Base-by-base conservation (phyloP, 2,797 vertebrate genomes). In the Myripristis jacobus region DNA sequence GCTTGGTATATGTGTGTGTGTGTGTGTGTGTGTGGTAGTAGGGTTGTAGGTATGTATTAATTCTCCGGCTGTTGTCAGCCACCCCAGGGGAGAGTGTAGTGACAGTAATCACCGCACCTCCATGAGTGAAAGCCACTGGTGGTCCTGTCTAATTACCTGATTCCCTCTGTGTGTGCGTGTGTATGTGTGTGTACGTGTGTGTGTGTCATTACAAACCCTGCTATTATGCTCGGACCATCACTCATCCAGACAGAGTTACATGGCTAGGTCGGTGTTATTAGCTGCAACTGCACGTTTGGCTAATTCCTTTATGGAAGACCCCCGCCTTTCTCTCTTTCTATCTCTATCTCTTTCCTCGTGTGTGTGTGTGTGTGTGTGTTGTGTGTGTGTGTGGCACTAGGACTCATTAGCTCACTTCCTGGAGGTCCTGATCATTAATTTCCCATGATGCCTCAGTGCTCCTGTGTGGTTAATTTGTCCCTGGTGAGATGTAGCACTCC, bases 341-440 rank as follows among this genome's bases (percentile, higher is more conserved):
- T 66, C 80, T 73, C 22, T 69, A 41, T 77, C 46, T 73, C 61
- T 81, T 78, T 73, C 73, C 63, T 74, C 52, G 74, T 64, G 57
- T 48, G 73, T 53, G 57, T n/a, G 74, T 38, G 53, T 59, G 74
- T 64, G 57, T 48, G 73, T 53, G 57, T n/a, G 74, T 38, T 56
- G 64, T 75, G 71, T 60, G 66, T 57, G 67, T 27, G 72, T 79
- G 80, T 75, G 82, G 70, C 59, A 82, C 74, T 22, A 80, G 81
- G 82, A 87, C 86, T 92, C 91, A 92, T 93, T 93, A 93, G 85
- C 91, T 92, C 86, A 91, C 91, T 91, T 91, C 90, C 88, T 89
- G 90, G 87, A 91, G 89, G 90, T 91, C 88, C 82, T 71, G 85
- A 91, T 93, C 91, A 92, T 92, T 92, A 92, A 93, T 93, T 92